Evolutionary conservation across 2,113 vertebrate genomes (phyloP), one percentile per base, ranked within the genome.

Genomic region (Xyliphius kryptos): DNA sequence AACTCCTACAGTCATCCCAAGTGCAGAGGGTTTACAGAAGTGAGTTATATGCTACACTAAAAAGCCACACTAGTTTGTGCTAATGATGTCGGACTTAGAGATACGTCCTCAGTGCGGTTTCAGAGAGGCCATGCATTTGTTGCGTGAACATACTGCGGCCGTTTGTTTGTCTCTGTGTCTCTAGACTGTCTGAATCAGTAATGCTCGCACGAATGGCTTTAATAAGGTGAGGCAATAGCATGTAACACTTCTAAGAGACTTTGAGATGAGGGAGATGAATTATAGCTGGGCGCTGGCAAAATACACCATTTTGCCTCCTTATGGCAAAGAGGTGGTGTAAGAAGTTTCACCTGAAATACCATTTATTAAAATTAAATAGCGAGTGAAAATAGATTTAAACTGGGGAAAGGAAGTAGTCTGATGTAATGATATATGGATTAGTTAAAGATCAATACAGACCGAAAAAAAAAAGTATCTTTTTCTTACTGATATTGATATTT

Each of bases 191-290:
- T 61, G 40, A 51, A 61, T 57, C 52, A 66, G 61, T 69, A 32
- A 66, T 61, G 48, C 50, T n/a, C 36, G 48, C 13, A 20, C 49
- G 48, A 40, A 22, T 66, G 67, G 61, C 51, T 47, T 56, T 56
- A 68, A 62, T 72, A 64, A 59, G 20, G n/a, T 57, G 60, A 63
- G 59, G 57, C 48, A 47, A 47, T 14, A 50, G 19, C 32, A 66
- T 55, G 51, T 54, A 55, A 63, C 52, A 9, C 17, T 47, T 16
- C 17, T 22, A 15, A 1, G 38, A 54, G 51, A 44, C 17, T n/a
- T 6, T 16, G 16, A 56, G 32, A 66, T 47, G 56, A 61, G n/a
- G 1, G 2, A 22, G 11, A 20, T 43, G 46, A 46, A 32, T 48
- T 15, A 13, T 21, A 3, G 43, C 32, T 12, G 44, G 55, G 21